Base-by-base conservation (phyloP, 2,888 invertebrate genomes). In the Brachypalpus laphriformis region DNA sequence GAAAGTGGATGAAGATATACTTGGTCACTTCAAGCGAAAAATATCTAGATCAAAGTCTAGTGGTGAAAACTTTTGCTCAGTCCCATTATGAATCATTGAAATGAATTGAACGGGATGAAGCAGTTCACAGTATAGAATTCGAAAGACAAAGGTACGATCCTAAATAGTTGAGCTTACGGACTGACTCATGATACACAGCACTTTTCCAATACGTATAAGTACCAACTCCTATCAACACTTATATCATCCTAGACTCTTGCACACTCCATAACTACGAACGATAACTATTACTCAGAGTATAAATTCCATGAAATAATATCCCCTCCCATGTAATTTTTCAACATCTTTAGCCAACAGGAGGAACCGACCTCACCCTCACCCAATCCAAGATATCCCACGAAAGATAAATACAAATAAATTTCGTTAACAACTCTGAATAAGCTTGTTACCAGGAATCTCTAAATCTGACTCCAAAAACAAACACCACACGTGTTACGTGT, bases 381-480 rank as follows among this genome's bases (percentile, higher is more conserved):
- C 3, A 28, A 8, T 22, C n/a, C 42, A 45, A 11, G 65, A 66
- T 75, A 57, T 3, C 25, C 34, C 37, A 51, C 47, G n/a, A 40
- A 49, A 75, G 56, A 49, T 57, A 66, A 75, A 66, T 25, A 65
- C 65, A 65, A 65, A 75, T 57, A 75, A 75, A 75, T 65, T 75
- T 65, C 63, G 47, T 74, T 74, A 74, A 63, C 74, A 63, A 74
- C 80, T 54, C 49, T 28, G 11, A 57, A 70, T 45, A 47, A 57
- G 57, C 45, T 22, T 63, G 70, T 76, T 82, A 71, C 82, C 49
- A 66, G 20, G 82, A 77, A 76, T 77, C 59, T 42, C 25, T 45
- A 65, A 45, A 59, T 59, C 76, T 28, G 65, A 57, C 61, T 68
- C 40, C 18, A 74, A 77, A 76, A 78, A 66, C 71, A 77, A 78